These are phyloP conservation scores for Oscheius sp. DNA, from an alignment of 2,888 invertebrate genomes.

Conservation along the genomic window DNA sequence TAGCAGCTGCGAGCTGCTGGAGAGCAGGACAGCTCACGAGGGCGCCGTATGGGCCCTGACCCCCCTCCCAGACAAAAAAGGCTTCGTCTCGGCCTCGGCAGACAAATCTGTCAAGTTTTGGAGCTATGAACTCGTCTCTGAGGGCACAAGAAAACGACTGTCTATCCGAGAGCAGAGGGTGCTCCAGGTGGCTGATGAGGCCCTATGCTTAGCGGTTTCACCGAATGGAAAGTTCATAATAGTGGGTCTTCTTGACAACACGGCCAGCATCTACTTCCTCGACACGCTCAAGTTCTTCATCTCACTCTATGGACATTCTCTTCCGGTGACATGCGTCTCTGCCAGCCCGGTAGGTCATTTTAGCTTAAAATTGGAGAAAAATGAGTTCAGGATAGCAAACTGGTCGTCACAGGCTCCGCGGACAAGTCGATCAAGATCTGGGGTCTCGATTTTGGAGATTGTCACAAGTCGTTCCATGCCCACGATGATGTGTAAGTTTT, in stretches of 20 bases:
- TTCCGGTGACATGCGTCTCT: conserved; percentile 92
- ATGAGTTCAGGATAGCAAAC: conserved; percentile 75
- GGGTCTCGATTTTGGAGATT: conserved; percentile 99
- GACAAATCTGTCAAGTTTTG: conserved; percentile 93
- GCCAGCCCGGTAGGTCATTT: conserved; percentile 79
- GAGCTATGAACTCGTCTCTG: conserved; percentile 84
- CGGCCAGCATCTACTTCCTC: conserved; percentile 92
- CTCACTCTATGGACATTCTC: conserved; percentile 93
- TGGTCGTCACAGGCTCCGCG: conserved; percentile 92
- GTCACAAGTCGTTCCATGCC: conserved; percentile 91
- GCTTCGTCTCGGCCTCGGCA: conserved; percentile 83
- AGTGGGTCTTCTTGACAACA: conserved; percentile 89
- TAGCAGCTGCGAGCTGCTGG: conserved; percentile 84
- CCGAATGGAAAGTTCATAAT: conserved; percentile 81
- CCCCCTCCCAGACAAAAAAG: conserved; percentile 82
- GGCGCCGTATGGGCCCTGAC: conserved; percentile 85
- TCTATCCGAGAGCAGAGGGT: conserved; percentile 83
- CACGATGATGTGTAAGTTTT: conserved; percentile 83
- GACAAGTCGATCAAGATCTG: conserved; percentile 96
- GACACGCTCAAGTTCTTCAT: conserved; percentile 95
- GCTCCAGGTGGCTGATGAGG: conserved; percentile 87
- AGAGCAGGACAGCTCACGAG: conserved; percentile 83
- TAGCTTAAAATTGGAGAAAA: no score
- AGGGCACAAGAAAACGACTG: conserved; percentile 73
- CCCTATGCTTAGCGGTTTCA: conserved; percentile 82